Base-by-base conservation (phyloP, 2,888 invertebrate species). In the Chrysodeixis includens region DNA sequence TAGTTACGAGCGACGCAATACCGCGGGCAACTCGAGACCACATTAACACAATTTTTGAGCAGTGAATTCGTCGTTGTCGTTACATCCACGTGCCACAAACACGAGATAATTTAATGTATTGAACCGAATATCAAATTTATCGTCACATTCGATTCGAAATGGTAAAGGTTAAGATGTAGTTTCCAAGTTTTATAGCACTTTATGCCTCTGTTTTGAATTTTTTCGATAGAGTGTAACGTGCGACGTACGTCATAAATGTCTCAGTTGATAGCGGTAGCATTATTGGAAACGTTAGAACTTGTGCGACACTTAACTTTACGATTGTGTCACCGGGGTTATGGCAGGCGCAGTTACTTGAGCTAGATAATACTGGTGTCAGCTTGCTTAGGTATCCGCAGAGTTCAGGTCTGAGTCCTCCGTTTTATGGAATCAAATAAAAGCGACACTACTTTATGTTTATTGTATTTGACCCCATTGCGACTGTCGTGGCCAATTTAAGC, bases 41-140 rank as follows among this genome's bases (percentile, higher is more conserved):
- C 64, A 81, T 83, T 84, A 83, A 79, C 83, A 83, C 83, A 69
- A 70, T 79, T 83, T 82, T 77, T 58, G 58, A 71, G 60, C 69
- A 61, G 63, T 66, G 66, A 74, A 71, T 71, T 71, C 72, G 62
- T 57, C 63, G 65, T 76, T 70, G 26, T 62, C 67, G 63, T 72
- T 76, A 74, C 63, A 56, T 66, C 72, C 82, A 73, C 84, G 78
- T 73, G 80, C 72, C 74, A 18, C 18, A 51, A 53, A 56, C 69
- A 63, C 55, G 56, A 49, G 63, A 68, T 76, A 70, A 74, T 76
- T 71, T 51, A 76, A 76, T 76, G 51, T 67, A 67, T 53, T 55
- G 60, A 32, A 49, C 54, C 40, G 46, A 70, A 62, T 56, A 32
- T 8, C 56, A 26, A 76, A 74, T 81, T 69, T 81, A 81, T 71